Percentiles rank a stretch among this genome's conserved stretches.
These are phyloP conservation scores for Vanessa cardui DNA, from an alignment of 2,888 invertebrate species.

Conservation along the genomic window DNA sequence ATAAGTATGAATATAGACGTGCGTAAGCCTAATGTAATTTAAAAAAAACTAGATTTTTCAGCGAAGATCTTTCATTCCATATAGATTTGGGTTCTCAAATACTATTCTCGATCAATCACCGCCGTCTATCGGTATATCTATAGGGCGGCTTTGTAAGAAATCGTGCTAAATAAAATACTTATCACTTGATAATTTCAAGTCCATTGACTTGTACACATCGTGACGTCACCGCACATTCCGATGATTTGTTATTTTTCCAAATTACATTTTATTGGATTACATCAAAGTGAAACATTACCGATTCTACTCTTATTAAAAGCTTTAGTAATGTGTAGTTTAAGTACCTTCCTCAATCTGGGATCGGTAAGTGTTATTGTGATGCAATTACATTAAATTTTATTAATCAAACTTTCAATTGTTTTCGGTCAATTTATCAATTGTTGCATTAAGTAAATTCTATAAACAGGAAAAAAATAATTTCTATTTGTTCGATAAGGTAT, in stretches of 20 bases:
- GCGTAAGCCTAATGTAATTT: no score
- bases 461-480: no score
- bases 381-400: not conserved
- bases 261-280: conserved; percentile 15
- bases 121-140: conserved; percentile 42
- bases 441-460: no score
- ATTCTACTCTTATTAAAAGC: not conserved
- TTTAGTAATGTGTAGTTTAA: not conserved
- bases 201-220: conserved; percentile 49
- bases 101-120: conserved; percentile 55
- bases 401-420: not conserved
- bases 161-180: conserved; percentile 52
- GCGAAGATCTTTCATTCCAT: not conserved
- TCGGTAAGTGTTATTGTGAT: not conserved
- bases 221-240: conserved; percentile 44
- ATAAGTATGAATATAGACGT: no score
- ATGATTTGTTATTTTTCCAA: conserved; percentile 40
- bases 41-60: not conserved
- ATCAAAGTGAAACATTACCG: not conserved
- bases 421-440: no score
- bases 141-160: conserved; percentile 53
- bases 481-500: no score
- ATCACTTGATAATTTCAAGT: conserved; percentile 57
- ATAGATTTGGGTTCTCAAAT: conserved; percentile 38
- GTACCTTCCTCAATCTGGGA: not conserved